Evolutionary conservation across 2,113 vertebrate species (phyloP), one percentile per base, ranked within the genome.

Genomic region (Numenius arquata): DNA sequence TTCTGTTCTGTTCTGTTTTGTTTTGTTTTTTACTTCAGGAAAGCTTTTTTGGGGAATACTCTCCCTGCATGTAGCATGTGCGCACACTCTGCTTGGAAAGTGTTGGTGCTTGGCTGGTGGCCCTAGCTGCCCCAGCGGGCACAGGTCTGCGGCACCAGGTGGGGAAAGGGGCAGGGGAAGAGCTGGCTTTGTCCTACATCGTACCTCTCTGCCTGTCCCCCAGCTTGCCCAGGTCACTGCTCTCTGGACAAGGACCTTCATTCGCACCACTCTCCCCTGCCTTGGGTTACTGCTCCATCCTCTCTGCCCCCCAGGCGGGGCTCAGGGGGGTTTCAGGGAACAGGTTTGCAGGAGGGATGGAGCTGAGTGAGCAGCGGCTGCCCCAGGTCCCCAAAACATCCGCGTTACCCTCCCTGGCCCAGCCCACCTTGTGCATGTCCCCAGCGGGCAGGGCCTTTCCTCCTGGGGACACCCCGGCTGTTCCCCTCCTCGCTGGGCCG

Each of bases 31-130:
- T 21, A 36, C 55, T 86, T 77, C 59, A 89, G 76, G 89, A 92
- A 94, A 61, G 68, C 72, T 83, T 21, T 53, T 86, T 92, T 47
- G 63, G 93, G 85, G 63, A 88, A 56, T 56, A 14, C 58, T 86
- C 26, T 74, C 45, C 73, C 59, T 85, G 67, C 88, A 78, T 89
- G 85, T 89, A 68, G 91, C 86, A 96, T 90, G 93, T 86, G 88
- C 8, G n/a, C 73, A 19, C 81, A 47, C 47, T 71, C 73, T 7
- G n/a, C 55, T 34, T 1, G 21, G 70, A 17, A 36, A 50, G 59
- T 3, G 6, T 14, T 2, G 29, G 53, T 58, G 68, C 78, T 61
- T 6, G 11, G 76, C 56, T 52, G 16, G 19, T 2, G 12, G 36
- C 70, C 2, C 9, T 6, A 27, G 61, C 19, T 13, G 29, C 19